A percentile compares a stretch with the other conserved stretches of the same genome.
These are phyloP conservation scores for Muschampia plurimacula DNA, from an alignment of 2,888 invertebrate species.

Conservation along the genomic window DNA sequence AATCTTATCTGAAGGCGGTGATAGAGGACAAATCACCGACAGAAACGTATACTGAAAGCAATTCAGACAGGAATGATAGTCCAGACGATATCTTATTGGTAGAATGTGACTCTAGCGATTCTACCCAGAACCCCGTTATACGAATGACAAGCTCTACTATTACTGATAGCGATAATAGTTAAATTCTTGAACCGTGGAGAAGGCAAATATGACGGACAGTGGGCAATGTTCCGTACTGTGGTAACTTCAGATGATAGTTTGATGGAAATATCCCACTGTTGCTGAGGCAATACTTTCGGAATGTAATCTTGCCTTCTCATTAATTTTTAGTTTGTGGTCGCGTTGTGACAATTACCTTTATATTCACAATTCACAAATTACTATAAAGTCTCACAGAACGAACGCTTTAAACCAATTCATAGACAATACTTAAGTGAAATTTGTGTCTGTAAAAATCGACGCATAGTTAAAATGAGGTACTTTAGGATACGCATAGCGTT, in stretches of 20 bases:
- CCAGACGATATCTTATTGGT: constrained; percentile 81
- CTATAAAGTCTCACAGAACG: no score
- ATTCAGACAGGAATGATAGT: constrained; percentile 77
- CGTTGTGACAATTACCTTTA: constrained; percentile 11
- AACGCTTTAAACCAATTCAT: no score
- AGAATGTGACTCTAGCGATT: constrained; percentile 80
- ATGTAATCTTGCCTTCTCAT: constrained; percentile 4
- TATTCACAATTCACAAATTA: background rate
- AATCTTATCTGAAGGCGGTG: constrained; percentile 78
- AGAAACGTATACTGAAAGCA: constrained; percentile 79
- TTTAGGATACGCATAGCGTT: no score
- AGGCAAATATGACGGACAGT: background rate
- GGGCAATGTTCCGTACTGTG: background rate
- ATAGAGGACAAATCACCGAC: constrained; percentile 81
- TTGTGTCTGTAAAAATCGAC: no score
- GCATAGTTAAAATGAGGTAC: no score
- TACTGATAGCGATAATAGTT: constrained; percentile 79
- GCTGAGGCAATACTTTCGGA: background rate
- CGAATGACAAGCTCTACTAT: constrained; percentile 79
- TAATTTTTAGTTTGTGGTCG: constrained; percentile 1
- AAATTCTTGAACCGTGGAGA: constrained; percentile 46
- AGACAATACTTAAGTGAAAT: no score
- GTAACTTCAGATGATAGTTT: background rate
- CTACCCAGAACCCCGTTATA: constrained; percentile 77
- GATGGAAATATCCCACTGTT: background rate